Percentiles rank a stretch among this genome's conserved stretches.
Conservation (phyloP, 2,888 invertebrate species). For the Gasteruption jaculator region DNA sequence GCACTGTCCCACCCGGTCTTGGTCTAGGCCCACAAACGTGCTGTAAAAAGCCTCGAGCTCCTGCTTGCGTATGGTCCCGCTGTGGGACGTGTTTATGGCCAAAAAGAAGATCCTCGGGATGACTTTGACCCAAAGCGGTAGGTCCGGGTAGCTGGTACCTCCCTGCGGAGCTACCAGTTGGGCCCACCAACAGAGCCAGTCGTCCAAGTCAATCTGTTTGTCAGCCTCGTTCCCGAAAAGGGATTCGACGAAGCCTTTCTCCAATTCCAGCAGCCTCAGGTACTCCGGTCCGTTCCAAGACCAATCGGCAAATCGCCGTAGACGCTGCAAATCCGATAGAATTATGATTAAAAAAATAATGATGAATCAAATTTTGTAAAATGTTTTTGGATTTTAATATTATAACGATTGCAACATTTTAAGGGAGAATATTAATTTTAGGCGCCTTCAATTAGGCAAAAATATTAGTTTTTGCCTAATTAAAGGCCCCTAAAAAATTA, state of each 20-base stretch:
- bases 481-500: no score
- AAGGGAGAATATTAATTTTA: no score
- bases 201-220: conserved; percentile 58
- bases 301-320: conserved; percentile 75
- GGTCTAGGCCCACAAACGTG: conserved; percentile 64
- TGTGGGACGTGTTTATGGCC: conserved; percentile 51
- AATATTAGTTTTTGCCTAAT: no score
- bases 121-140: conserved; percentile 72
- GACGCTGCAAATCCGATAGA: conserved; percentile 51
- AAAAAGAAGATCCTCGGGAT: conserved; percentile 52
- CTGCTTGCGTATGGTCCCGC: conserved; percentile 63
- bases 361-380: conserved; percentile 1
- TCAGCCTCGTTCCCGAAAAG: conserved; percentile 64
- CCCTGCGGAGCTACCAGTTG: conserved; percentile 52
- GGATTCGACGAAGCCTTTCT: conserved; percentile 66
- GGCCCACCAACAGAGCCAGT: conserved; percentile 70
- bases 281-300: conserved; percentile 69
- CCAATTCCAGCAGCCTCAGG: conserved; percentile 68
- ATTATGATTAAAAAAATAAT: background rate
- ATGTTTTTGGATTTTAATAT: no score
- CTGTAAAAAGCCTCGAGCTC: conserved; percentile 68
- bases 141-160: conserved; percentile 58
- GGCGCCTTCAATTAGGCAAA: no score
- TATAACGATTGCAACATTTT: no score
- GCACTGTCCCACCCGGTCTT: conserved; percentile 61